Evolutionary conservation across 1,140 invertebrate genomes (phyloP), one percentile per base, ranked within the genome.

Genomic region (Brevipalpus yothersi): DNA sequence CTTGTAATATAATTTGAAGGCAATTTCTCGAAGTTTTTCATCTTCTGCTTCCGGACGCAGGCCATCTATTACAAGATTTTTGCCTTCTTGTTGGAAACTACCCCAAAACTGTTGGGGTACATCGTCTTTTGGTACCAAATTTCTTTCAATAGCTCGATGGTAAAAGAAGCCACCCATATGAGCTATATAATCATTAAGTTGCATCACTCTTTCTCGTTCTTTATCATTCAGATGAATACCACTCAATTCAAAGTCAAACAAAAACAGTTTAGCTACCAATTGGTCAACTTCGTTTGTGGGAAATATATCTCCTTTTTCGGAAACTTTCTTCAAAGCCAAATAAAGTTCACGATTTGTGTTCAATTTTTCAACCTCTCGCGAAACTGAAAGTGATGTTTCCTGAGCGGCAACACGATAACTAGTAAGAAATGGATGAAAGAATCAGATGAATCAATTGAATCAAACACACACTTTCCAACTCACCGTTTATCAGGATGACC

Each of bases 221-320:
- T 75, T 69, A 64, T 90, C 82, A n/a, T 80, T 77, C 56, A 97
- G 74, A 71, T 96, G 90, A 64, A 96, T 96, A 9, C 91, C 92
- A 73, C 83, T 83, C 71, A 94, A 89, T 70, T 96, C 90, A 75
- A 96, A 96, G 70, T 97, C 92, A 72, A 91, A 88, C 41, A 93
- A 71, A 73, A 96, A 96, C 58, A 97, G 71, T 66, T 83, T 76
- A 1, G 82, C 80, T 4, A 97, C 83, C 71, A 93, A 83, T 53
- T 80, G 69, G 69, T 97, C 92, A 2, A 86, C 78, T 1, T 78
- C 76, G 56, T 77, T 80, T 9, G 79, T 84, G 45, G 75, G 69
- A 17, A 78, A 17, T 41, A 76, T 71, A 68, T 94, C 89, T 12
- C 83, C 84, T 19, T 78, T 70, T 55, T 77, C 71, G 0, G 83